Base-by-base conservation (phyloP, 2,797 vertebrate genomes). In the Coranthus polyacanthus region DNA sequence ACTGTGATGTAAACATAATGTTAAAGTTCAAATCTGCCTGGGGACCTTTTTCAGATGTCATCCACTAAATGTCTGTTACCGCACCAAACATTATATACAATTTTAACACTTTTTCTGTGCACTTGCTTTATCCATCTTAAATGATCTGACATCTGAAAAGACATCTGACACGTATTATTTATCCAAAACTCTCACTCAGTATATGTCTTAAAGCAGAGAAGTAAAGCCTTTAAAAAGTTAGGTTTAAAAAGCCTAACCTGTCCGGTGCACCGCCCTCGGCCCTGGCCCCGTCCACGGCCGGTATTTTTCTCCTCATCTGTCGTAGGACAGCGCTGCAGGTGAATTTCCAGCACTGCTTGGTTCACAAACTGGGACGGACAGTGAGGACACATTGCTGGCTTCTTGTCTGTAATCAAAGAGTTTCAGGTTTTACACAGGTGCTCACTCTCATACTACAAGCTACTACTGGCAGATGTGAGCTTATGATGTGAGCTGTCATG, bases 311-410 rank as follows among this genome's bases (percentile, higher is more conserved):
- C 93, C 56, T 90, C 87, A 12, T 93, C 92, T 2, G 84, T 78
- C 17, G 81, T 72, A 0, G 93, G 90, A 55, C 95, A 95, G 0
- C 95, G 95, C 66, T 96, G 95, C 20, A 94, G 85, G 86, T 98
- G 96, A 50, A 96, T 94, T 0, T 93, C 92, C 44, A 97, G 89
- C 34, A 95, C 94, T 0, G 93, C 79, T 0, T 95, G 88, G 6
- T 93, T 95, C 24, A 95, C 90, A 50, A 97, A 98, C 84, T 96
- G 95, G 0, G 95, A 91, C 0, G 94, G 89, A 10, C 96, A 98
- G 46, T 93, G 93, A 0, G 83, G 58, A 56, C 96, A 98, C 0
- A 79, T 80, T 1, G 92, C 93, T 0, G 96, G 96, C 73, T 95
- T 72, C 51, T 93, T 93, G 7, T 96, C 96, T 12, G 90, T 22